Base-by-base conservation (phyloP, 2,888 invertebrate genomes). In the Chromoteleia sp. region DNA sequence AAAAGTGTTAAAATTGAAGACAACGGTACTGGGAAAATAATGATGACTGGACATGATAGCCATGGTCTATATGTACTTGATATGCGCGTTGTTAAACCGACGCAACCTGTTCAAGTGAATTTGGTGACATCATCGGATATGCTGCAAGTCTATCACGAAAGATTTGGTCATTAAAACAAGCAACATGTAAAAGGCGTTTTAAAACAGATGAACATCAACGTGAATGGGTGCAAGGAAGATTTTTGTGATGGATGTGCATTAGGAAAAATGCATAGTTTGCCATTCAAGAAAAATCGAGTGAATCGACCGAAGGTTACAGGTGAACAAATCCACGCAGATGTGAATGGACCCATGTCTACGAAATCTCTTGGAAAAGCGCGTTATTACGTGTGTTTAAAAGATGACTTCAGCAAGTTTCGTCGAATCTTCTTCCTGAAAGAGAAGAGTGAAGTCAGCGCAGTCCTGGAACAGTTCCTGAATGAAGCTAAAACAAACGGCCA, bases 131-230 rank as follows among this genome's bases (percentile, higher is more conserved):
- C 43, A 12, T 41, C 52, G 0, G 21, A 63, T 1, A 56, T 15
- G 1, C 63, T 87, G 25, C 86, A 88, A 65, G 61, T 86, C 2
- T 88, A 87, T 63, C 85, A 86, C 76, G 86, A 87, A 80, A 86
- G 87, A 59, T 88, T 88, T 85, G 88, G 87, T 12, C 88, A 89
- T 79, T 87, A 88, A 81, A 83, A 88, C 65, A 89, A 87, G 70
- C 79, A 73, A 2, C 84, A 89, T 59, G 86, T 89, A 12, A 86
- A 81, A 81, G 75, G 59, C 7, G 85, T 84, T 79, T 80, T 89
- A 14, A 58, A 87, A 3, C 63, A 39, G 10, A 65, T 88, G 36
- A 70, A 85, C 12, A 83, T 84, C 19, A 88, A 87, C 36, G 76
- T 75, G 21, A 85, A 86, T 0, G 83, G 81, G 33, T 25, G 82